These are phyloP conservation scores for Drosophila varians DNA, from an alignment of 1,140 invertebrate species.

Conservation along the genomic window DNA sequence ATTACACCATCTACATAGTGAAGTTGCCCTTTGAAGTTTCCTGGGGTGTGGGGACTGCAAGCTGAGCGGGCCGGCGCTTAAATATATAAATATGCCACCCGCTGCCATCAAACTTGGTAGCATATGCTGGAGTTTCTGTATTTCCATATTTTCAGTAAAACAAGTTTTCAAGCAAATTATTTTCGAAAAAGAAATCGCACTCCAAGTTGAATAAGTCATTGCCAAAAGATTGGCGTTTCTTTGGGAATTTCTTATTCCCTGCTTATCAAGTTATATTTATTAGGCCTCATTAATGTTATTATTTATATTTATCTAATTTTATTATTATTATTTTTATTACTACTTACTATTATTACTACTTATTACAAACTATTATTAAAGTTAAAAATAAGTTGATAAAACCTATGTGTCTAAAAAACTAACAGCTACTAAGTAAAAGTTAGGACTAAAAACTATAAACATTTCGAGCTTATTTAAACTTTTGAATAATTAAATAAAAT, in stretches of 20 bases:
- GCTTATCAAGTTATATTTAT: no score
- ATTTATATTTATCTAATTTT: no score
- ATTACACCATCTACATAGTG: slow-evolving; percentile 68
- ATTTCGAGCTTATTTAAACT: no score
- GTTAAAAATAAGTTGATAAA: no score
- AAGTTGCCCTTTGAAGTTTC: slow-evolving; percentile 63
- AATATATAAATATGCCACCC: slow-evolving; percentile 34
- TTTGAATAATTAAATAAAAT: no score
- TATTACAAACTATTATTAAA: no score
- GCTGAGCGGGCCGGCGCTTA: slow-evolving; percentile 8
- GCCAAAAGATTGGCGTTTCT: not conserved
- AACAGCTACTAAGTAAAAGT: no score
- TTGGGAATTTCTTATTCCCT: not conserved
- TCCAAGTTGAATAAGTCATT: slow-evolving; percentile 2
- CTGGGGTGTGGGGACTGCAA: not conserved
- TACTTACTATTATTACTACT: no score
- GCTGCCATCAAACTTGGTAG: slow-evolving; percentile 15
- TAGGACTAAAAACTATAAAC: no score
- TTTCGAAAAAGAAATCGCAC: slow-evolving; percentile 22
- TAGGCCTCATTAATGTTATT: no score
- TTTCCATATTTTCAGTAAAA: slow-evolving; percentile 18
- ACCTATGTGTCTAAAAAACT: no score
- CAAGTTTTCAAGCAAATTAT: slow-evolving; percentile 25
- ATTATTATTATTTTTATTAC: no score
- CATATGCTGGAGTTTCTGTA: not conserved